phyloP scores from a whole-genome alignment of 2,797 vertebrate species.

The Sylvilagus floridanus region DNA sequence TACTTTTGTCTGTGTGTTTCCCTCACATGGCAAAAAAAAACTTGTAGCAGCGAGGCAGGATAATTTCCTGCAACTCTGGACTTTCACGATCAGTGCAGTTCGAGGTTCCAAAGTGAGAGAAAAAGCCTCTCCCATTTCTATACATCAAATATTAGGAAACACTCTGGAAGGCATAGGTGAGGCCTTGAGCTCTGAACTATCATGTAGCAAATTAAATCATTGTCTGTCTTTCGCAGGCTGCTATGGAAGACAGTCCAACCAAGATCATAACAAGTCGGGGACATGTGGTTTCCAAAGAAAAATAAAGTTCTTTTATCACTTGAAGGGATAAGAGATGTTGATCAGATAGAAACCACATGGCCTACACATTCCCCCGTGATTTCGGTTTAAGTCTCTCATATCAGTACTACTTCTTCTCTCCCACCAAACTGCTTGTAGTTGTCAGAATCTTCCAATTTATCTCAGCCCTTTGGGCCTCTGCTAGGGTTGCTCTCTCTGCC shows the following conservation, averaged over 20 bases:
- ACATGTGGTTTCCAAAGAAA: neutral
- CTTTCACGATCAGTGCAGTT: neutral
- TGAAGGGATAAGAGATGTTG: neutral
- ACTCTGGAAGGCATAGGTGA: neutral
- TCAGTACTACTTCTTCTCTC: neutral
- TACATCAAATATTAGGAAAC: neutral
- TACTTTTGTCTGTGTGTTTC: neutral
- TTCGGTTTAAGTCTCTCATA: too few relatives aligned
- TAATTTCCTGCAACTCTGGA: neutral
- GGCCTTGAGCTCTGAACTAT: neutral
- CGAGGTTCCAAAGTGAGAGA: slow-evolving; percentile 22
- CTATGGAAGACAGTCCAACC: neutral
- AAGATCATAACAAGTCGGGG: neutral
- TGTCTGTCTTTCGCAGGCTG: neutral
- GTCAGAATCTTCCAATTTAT: neutral
- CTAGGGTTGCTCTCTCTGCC: neutral
- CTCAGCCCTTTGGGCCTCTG: neutral
- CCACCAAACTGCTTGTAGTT: neutral
- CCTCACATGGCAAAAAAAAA: neutral
- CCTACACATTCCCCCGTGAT: neutral
- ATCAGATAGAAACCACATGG: neutral
- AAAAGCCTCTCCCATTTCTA: neutral
- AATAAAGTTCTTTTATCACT: neutral
- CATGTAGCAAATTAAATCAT: neutral
- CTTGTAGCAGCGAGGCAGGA: neutral